A percentile compares a stretch with the other conserved stretches of the same genome.
Evolutionary conservation across 2,888 invertebrate species (phyloP).

Genomic region (Lasius fuliginosus): DNA sequence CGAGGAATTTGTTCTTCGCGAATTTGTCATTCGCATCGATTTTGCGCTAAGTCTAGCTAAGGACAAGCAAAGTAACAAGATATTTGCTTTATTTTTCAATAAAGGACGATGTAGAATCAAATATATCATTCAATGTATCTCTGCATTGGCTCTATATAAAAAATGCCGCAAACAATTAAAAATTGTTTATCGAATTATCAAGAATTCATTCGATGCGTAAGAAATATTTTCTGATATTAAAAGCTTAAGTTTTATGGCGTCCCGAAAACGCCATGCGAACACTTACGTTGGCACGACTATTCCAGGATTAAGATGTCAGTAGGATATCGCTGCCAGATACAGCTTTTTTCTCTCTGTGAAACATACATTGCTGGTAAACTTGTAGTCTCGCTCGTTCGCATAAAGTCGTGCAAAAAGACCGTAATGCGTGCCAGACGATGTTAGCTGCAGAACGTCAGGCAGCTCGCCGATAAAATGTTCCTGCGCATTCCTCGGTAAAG

Average conservation of each 20-base stretch:
- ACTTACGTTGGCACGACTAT: conserved; percentile 15
- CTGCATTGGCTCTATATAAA: background rate
- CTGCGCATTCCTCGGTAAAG: conserved; percentile 24
- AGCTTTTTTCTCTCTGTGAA: background rate
- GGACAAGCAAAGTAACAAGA: background rate
- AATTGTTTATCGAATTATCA: background rate
- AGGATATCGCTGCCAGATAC: conserved; percentile 35
- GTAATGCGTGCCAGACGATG: conserved; percentile 40
- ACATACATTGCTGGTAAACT: background rate
- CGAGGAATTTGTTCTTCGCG: background rate
- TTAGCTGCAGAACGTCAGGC: background rate
- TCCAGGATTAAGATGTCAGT: conserved; percentile 17
- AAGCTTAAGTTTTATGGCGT: conserved; percentile 9
- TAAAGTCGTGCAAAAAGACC: conserved; percentile 23
- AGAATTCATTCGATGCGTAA: background rate
- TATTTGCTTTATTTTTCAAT: background rate
- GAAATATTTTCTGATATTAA: conserved; percentile 1
- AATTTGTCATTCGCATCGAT: conserved; percentile 14
- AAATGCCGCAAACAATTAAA: background rate
- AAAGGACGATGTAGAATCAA: background rate
- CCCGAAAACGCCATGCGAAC: background rate
- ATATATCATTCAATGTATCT: background rate
- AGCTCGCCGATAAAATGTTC: conserved; percentile 32
- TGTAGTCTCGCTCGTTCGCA: background rate
- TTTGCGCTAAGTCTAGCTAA: background rate